phyloP scores from a whole-genome alignment of 2,113 vertebrate genomes.

The Callopanchax toddi region DNA sequence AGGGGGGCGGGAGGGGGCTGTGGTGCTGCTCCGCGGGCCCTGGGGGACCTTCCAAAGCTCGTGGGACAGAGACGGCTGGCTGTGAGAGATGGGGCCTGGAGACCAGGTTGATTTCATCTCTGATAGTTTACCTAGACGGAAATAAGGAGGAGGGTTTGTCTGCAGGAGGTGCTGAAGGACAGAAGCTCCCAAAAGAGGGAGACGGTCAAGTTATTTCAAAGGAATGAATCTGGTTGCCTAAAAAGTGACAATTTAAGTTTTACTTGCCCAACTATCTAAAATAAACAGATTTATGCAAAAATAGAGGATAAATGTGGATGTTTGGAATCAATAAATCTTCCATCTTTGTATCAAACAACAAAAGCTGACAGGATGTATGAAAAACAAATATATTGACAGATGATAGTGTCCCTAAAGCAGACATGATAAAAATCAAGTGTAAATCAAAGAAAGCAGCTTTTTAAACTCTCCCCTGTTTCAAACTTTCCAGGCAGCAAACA shows the following conservation, averaged over 20 bases:
- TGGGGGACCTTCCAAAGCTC: conserved; percentile 95
- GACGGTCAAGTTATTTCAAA: conserved; percentile 1
- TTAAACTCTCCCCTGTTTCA: conserved; percentile 14
- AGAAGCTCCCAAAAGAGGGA: neutral
- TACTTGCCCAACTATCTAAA: too few relatives aligned
- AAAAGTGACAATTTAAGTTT: too few relatives aligned
- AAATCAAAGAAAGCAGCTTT: neutral
- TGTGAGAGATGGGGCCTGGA: conserved; percentile 90
- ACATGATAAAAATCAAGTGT: neutral
- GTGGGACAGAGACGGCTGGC: conserved; percentile 92
- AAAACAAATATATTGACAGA: neutral
- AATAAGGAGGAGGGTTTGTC: conserved; percentile 6
- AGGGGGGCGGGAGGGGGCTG: conserved; percentile 91
- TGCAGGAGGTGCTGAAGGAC: conserved; percentile 5
- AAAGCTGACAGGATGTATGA: neutral
- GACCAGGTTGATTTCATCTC: conserved; percentile 99
- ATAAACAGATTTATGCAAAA: too few relatives aligned
- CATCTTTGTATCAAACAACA: neutral
- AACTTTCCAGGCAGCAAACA: conserved; percentile 49
- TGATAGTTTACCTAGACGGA: conserved; percentile 89
- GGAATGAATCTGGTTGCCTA: too few relatives aligned
- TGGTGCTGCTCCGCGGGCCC: conserved; percentile 87
- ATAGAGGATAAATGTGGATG: too few relatives aligned
- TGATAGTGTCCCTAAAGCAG: neutral
- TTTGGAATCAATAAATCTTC: too few relatives aligned